These are phyloP conservation scores for Oncorhynchus gorbuscha DNA, from an alignment of 2,113 vertebrate species.

Conservation along the genomic window DNA sequence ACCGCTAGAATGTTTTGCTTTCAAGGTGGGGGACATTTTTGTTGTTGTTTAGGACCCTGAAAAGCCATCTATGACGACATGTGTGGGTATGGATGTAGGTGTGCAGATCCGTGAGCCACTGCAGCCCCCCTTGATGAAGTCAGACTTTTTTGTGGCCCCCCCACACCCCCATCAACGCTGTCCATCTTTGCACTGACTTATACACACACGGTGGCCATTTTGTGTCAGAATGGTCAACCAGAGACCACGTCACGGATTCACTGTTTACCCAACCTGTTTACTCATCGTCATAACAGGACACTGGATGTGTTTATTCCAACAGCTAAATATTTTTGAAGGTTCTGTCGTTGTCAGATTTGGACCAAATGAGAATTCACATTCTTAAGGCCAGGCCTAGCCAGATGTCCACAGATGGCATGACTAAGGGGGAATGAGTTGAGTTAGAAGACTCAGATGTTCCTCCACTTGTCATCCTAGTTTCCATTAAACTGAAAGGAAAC, in stretches of 20 bases:
- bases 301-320: conserved; percentile 30
- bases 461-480: too few species aligned
- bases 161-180: neutral
- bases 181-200: neutral
- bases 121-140: too few species aligned
- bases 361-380: conserved; percentile 24
- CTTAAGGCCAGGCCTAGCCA: conserved; percentile 1
- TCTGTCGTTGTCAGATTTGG: neutral
- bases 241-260: conserved; percentile 24
- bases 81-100: too few species aligned
- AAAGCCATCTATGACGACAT: too few species aligned
- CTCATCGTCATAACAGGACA: conserved; percentile 1
- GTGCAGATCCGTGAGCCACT: too few species aligned
- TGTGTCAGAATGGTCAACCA: conserved; percentile 19
- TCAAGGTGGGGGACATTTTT: too few species aligned
- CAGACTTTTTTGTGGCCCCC: too few species aligned
- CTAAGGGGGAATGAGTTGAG: neutral
- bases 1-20: too few species aligned
- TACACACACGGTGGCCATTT: neutral
- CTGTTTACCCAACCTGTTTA: conserved; percentile 46
- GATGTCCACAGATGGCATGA: neutral
- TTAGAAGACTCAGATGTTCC: neutral
- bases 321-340: conserved; percentile 43
- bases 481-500: too few species aligned
- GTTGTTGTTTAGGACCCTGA: too few species aligned